Base-by-base conservation (phyloP, 1,140 invertebrate species). In the Drosophila miranda region DNA sequence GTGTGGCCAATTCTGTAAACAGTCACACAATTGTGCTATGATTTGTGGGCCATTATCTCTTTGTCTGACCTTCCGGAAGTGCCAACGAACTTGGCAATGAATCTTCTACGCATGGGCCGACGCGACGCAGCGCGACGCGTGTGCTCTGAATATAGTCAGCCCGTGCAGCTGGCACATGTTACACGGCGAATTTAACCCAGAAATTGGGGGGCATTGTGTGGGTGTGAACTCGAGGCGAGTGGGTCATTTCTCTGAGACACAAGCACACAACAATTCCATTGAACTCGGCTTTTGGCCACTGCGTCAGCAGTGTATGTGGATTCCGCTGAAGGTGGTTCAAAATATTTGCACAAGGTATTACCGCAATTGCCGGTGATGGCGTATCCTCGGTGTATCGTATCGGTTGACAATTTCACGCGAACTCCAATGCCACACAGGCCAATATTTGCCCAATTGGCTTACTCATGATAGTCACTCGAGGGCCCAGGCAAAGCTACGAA, bases 31-130 rank as follows among this genome's bases (percentile, higher is more conserved):
- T 49, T 75, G 45, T 67, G 49, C 23, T 52, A 28, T 49, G 56
- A 73, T 76, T 84, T 75, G 58, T 79, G 78, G 66, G 55, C 74
- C 63, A 60, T 83, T 51, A 57, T 56, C 54, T 48, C 6, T 34
- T 19, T 34, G 34, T 5, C 8, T 63, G 68, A 84, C 80, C 81
- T 84, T 77, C 61, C 60, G 41, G 45, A 66, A 77, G 73, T 81
- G 81, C 77, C 73, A 86, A 86, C 81, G 81, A 84, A 86, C 81
- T 84, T 77, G 81, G 77, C 81, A 86, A 86, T 84, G 81, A 86
- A 77, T 72, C 72, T 68, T 68, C 64, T 50, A 68, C 64, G 64
- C 50, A 49, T 68, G 46, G 62, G 66, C 7, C 19, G 26, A 34
- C 30, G 9, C 30, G 34, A 46, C 64, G 77, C 58, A 52, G 11